Conservation (phyloP, 30 jellyfish, hydroid and myxozoan species). For the Hydractinia echinata region DNA sequence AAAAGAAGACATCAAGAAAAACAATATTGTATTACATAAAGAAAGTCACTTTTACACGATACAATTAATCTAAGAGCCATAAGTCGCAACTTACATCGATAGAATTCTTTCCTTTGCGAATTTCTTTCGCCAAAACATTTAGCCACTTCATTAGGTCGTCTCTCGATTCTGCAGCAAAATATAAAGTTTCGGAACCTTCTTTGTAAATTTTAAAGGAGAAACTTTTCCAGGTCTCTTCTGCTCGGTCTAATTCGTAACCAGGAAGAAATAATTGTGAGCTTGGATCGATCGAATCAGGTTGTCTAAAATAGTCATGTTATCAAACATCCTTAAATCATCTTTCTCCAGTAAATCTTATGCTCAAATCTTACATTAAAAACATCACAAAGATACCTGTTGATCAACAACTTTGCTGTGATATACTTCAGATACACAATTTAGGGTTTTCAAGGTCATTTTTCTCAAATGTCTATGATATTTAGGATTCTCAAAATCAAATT, state of each 20-base stretch:
- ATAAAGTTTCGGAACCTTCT: conserved; percentile 54
- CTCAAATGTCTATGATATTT: no score
- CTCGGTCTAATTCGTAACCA: conserved; percentile 77
- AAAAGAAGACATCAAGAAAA: no score
- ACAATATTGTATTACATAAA: no score
- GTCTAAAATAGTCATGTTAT: conserved; percentile 28
- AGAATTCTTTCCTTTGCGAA: conserved; percentile 19
- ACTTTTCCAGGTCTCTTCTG: conserved; percentile 86
- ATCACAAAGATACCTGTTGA: neutral
- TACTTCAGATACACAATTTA: no score
- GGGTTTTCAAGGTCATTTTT: no score
- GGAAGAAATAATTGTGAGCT: conserved; percentile 43
- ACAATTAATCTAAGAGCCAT: no score
- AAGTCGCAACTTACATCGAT: neutral
- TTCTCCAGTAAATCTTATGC: neutral
- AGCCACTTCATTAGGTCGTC: conserved; percentile 76
- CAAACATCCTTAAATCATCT: neutral
- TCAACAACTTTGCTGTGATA: neutral
- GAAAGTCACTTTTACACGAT: no score
- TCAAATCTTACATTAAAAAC: neutral
- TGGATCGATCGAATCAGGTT: conserved; percentile 81
- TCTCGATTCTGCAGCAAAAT: conserved; percentile 94
- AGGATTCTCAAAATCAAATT: no score
- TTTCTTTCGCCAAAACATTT: conserved; percentile 67
- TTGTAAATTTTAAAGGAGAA: conserved; percentile 61